These are phyloP conservation scores for Listronotus oregonensis DNA, from an alignment of 1,140 invertebrate genomes.

Conservation along the genomic window DNA sequence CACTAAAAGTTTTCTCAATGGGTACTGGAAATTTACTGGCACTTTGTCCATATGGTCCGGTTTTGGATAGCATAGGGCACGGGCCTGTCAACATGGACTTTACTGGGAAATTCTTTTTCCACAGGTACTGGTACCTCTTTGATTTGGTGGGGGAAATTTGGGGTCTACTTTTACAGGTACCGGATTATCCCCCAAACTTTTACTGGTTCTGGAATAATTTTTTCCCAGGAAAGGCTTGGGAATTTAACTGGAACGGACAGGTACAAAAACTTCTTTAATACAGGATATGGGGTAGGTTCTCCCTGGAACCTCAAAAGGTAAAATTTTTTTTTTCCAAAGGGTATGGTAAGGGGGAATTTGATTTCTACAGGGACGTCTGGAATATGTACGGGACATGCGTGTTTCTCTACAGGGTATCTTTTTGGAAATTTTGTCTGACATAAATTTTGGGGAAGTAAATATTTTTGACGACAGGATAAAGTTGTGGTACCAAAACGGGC, in stretches of 20 bases:
- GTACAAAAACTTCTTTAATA: constrained; percentile 58
- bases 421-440: constrained; percentile 66
- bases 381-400: constrained; percentile 46
- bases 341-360: neutral
- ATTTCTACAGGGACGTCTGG: neutral
- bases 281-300: neutral
- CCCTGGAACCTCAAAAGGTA: neutral
- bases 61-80: constrained; percentile 64
- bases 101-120: constrained; percentile 66
- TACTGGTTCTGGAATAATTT: constrained; percentile 58
- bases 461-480: constrained; percentile 62
- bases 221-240: constrained; percentile 69
- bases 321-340: neutral
- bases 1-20: constrained; percentile 60
- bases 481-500: constrained; percentile 59
- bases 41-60: constrained; percentile 62
- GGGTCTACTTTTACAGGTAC: constrained; percentile 62
- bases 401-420: constrained; percentile 61
- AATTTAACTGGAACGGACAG: constrained; percentile 67
- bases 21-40: constrained; percentile 61
- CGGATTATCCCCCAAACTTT: neutral
- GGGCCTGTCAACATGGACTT: constrained; percentile 57
- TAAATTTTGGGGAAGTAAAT: constrained; percentile 61
- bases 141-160: constrained; percentile 61
- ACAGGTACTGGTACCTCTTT: constrained; percentile 74